Conservation (phyloP, 2,113 vertebrate species). For the Hypocryptadius cinnamomeus region DNA sequence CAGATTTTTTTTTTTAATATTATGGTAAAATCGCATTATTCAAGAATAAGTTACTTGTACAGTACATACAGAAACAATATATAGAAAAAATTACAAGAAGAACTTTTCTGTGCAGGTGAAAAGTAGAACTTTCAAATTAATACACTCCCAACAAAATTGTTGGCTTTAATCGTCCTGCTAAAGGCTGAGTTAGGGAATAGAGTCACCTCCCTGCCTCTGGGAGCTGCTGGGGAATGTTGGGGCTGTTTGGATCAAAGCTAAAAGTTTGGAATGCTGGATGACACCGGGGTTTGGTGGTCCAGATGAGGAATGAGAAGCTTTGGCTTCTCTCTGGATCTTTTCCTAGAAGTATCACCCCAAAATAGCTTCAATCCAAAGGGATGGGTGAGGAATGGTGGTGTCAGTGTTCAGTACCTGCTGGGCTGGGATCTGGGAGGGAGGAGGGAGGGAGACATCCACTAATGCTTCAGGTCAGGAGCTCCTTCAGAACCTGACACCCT, state of each 20-base stretch:
- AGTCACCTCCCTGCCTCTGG: not conserved
- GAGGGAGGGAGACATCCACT: not conserved
- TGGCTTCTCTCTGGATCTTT: not conserved
- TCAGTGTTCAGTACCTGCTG: not conserved
- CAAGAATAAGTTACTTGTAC: constrained; percentile 79
- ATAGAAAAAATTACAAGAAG: constrained; percentile 54
- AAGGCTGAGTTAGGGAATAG: not conserved
- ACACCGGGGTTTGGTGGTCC: constrained; percentile 4
- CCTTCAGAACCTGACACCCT: not conserved
- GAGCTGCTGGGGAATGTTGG: not conserved
- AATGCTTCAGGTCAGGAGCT: not conserved
- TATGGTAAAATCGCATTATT: constrained; percentile 66
- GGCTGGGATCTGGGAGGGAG: not conserved
- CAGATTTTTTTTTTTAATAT: constrained; percentile 54
- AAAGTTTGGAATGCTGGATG: not conserved
- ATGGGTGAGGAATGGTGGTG: not conserved
- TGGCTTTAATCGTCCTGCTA: not conserved
- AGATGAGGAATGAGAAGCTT: not conserved
- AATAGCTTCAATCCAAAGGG: not conserved
- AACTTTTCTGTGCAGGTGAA: constrained; percentile 23
- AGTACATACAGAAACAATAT: constrained; percentile 72
- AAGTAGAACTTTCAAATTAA: not conserved
- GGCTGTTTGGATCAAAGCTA: not conserved
- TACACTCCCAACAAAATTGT: not conserved
- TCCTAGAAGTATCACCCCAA: not conserved